Evolutionary conservation across 2,797 vertebrate species (phyloP).

Genomic region (Enoplosus armatus): DNA sequence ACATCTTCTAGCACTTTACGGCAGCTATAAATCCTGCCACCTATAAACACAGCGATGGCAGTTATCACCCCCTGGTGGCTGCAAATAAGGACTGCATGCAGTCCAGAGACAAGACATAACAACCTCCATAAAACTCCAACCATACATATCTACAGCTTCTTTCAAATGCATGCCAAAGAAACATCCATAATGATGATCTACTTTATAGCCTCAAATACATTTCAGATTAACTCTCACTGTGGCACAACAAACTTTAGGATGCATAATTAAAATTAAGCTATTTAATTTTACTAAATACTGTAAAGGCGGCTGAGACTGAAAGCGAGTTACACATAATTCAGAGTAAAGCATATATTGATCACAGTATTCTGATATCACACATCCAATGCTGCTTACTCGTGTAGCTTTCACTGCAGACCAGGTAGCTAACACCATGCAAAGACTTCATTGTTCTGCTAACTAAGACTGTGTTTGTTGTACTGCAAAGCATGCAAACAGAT

Average conservation of each 20-base stretch:
- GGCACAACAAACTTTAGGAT: constrained; percentile 12
- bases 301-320: neutral
- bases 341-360: neutral
- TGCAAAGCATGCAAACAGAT: constrained; percentile 22
- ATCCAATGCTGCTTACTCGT: too few species aligned
- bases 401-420: neutral
- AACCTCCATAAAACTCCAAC: constrained; percentile 21
- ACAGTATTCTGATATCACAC: neutral
- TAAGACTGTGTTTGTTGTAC: constrained; percentile 9
- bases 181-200: neutral
- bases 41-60: constrained; percentile 42
- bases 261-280: constrained; percentile 33
- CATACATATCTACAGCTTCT: constrained; percentile 7
- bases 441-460: constrained; percentile 20
- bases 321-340: neutral
- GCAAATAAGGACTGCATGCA: constrained; percentile 30
- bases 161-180: neutral
- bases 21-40: constrained; percentile 50
- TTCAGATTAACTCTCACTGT: neutral
- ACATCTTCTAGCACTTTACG: constrained; percentile 32
- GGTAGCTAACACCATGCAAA: neutral
- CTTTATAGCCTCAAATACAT: constrained; percentile 13
- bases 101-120: neutral
- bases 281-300: constrained; percentile 11
- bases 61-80: constrained; percentile 77